Evolutionary conservation across 2,113 vertebrate genomes (phyloP), one percentile per base, ranked within the genome.

Genomic region (Anhinga rufa): DNA sequence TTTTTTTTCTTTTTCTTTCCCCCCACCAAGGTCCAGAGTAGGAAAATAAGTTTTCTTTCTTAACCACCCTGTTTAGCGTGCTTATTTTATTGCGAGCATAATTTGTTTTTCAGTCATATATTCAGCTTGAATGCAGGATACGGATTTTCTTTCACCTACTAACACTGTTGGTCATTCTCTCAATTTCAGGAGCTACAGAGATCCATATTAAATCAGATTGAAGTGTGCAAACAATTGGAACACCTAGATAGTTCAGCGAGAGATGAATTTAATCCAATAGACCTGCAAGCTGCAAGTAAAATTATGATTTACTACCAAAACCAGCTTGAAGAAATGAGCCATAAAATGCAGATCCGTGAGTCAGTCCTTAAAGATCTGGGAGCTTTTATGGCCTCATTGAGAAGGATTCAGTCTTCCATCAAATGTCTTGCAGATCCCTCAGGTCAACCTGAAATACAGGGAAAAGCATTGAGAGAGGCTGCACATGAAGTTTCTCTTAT

Each of bases 341-440:
- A 97, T 88, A 98, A 98, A 94, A 98, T 98, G 65, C 98, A 97
- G 57, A 98, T 98, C 69, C 97, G 97, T 0, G 98, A 99, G 82
- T 98, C 97, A 0, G 97, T 98, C 4, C 97, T 99, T 36, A 98
- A 98, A 14, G 98, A 98, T 66, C 96, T 99, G 21, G 98, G 99
- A 74, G 96, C 92, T 26, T 99, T 99, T 93, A 97, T 99, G 80
- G 97, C 98, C 95, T 99, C 98, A 1, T 81, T 99, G 84, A 98
- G 97, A 70, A 98, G 96, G 5, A 90, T 98, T 40, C 97, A 98
- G 17, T 97, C 97, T 55, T 98, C 98, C 64, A 84, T 97, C 55
- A 97, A 95, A 9, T 75, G 82, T 34, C 88, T 97, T 9, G 61
- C 88, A 31, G 95, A 95, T 40, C 40, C 88, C 22, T 90, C 96